Percentiles rank a stretch among this genome's conserved stretches.
These are phyloP conservation scores for Geotrypetes seraphini DNA, from an alignment of 2,797 vertebrate genomes.

Conservation along the genomic window DNA sequence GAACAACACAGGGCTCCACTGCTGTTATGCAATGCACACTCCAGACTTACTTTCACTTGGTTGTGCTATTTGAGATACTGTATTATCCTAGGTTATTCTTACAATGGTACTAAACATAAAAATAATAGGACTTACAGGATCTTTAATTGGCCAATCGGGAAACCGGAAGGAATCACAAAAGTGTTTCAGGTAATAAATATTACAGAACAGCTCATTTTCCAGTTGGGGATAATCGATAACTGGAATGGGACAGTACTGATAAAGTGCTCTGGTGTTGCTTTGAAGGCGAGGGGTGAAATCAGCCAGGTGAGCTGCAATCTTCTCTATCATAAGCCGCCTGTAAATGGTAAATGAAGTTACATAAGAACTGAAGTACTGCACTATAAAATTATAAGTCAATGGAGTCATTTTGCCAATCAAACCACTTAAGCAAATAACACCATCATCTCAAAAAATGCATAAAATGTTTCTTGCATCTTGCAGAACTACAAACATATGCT, in stretches of 20 bases:
- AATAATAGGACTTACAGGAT: conserved; percentile 73
- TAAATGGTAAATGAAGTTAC: conserved; percentile 19
- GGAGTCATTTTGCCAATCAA: background rate
- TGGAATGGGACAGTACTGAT: conserved; percentile 95
- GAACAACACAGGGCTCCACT: no score
- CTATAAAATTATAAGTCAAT: background rate
- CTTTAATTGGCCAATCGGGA: conserved; percentile 94
- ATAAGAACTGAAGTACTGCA: background rate
- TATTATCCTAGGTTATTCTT: no score
- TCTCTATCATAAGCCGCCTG: conserved; percentile 96
- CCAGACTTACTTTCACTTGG: no score
- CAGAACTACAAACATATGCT: no score
- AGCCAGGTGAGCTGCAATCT: conserved; percentile 91
- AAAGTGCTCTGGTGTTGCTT: conserved; percentile 94
- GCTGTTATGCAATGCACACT: no score
- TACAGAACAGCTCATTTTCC: conserved; percentile 95
- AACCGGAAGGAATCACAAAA: conserved; percentile 85
- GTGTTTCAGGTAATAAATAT: conserved; percentile 98
- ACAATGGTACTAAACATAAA: no score
- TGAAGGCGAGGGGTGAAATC: conserved; percentile 95
- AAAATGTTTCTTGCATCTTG: no score
- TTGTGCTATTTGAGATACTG: no score
- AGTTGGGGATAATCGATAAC: conserved; percentile 92
- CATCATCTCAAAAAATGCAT: no score
- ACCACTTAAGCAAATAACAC: no score